A percentile compares a stretch with the other conserved stretches of the same genome.
Evolutionary conservation across 2,888 invertebrate species (phyloP).

Genomic region (Fragum whitleyi): DNA sequence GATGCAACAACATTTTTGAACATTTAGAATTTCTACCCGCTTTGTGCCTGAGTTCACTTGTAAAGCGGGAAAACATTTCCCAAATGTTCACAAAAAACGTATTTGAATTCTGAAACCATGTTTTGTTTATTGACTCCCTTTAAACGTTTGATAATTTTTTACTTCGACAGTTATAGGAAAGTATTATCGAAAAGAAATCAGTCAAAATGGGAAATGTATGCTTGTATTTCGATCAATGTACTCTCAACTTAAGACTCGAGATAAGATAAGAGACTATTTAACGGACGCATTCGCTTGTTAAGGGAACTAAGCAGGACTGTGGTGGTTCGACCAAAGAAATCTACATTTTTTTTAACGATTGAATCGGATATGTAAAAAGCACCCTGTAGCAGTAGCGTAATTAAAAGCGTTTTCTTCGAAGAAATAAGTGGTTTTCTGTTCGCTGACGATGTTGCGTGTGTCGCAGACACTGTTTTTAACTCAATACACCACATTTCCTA

Average conservation of each 20-base stretch:
- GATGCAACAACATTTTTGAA: no score
- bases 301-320: slow-evolving; percentile 20
- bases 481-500: neutral
- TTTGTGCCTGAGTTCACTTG: no score
- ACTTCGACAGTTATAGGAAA: neutral
- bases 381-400: neutral
- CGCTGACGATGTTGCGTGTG: neutral
- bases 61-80: no score
- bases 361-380: slow-evolving; percentile 13
- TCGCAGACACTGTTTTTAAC: neutral
- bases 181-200: slow-evolving; percentile 15
- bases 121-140: slow-evolving; percentile 20
- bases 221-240: slow-evolving; percentile 13
- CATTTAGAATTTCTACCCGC: no score
- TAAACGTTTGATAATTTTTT: slow-evolving; percentile 13
- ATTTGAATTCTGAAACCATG: no score
- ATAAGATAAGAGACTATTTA: neutral
- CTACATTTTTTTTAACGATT: slow-evolving; percentile 1
- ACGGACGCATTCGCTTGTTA: no score
- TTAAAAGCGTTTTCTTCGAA: neutral
- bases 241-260: neutral
- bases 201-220: slow-evolving; percentile 9
- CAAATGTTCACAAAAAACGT: no score
- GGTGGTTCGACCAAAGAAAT: slow-evolving; percentile 15
- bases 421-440: neutral